A percentile compares a stretch with the other conserved stretches of the same genome.
These are phyloP conservation scores for Pinctada fucata DNA, from an alignment of 2,888 invertebrate genomes.

Conservation along the genomic window DNA sequence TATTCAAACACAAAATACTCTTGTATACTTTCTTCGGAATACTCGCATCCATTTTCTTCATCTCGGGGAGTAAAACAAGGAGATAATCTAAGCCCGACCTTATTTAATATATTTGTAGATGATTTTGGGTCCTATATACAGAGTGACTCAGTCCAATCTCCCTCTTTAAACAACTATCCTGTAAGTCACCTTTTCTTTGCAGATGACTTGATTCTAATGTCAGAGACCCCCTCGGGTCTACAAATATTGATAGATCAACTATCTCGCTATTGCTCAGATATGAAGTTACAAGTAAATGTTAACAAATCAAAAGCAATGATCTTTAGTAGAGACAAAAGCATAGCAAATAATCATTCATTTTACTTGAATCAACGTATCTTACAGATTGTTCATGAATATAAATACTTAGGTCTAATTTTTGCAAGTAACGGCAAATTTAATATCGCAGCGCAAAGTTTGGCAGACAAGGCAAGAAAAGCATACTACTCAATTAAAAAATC, in stretches of 20 bases:
- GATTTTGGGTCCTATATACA: neutral
- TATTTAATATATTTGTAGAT: neutral
- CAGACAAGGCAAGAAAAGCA: neutral
- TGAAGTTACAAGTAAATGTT: neutral
- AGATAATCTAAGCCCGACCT: neutral
- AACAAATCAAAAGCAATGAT: slow-evolving; percentile 1
- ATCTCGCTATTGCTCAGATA: neutral
- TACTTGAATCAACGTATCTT: neutral
- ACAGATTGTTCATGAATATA: slow-evolving; percentile 4
- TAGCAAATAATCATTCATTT: neutral
- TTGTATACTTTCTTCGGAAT: neutral
- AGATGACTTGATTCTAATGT: slow-evolving; percentile 8
- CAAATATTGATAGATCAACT: neutral
- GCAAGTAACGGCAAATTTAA: slow-evolving; percentile 3
- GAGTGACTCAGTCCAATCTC: neutral
- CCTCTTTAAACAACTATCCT: slow-evolving; percentile 2
- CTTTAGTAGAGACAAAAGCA: neutral
- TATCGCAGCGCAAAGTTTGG: neutral
- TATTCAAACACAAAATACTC: neutral
- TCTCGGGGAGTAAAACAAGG: neutral
- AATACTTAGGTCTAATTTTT: neutral
- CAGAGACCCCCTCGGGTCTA: neutral
- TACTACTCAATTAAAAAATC: neutral
- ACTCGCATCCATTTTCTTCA: neutral
- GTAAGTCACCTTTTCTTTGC: slow-evolving; percentile 10